A percentile compares a stretch with the other conserved stretches of the same genome.
Conservation (phyloP, 1,140 invertebrate species). For the Calliphora vicina region DNA sequence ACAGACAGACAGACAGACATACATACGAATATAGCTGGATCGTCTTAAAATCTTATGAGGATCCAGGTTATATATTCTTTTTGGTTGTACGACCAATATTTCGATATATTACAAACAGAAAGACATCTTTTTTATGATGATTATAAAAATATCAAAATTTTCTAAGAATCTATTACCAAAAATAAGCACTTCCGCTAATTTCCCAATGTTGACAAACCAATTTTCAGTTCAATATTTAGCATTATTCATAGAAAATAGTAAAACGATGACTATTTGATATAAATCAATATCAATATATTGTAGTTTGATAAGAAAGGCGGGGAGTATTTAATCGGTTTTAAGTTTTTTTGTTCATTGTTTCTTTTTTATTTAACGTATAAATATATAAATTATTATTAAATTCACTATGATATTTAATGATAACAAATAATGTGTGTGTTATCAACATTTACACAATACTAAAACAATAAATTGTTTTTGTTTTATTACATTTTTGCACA, state of each 20-base stretch:
- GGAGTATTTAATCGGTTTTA: not conserved
- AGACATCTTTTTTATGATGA: too few relatives aligned
- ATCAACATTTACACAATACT: not conserved
- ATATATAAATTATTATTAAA: not conserved
- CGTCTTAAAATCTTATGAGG: too few relatives aligned
- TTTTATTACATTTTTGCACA: not conserved
- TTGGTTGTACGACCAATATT: too few relatives aligned
- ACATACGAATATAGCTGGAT: too few relatives aligned
- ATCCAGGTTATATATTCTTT: too few relatives aligned
- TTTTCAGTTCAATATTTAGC: too few relatives aligned
- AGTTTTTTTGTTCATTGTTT: not conserved
- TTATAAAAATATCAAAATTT: too few relatives aligned
- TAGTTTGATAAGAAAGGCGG: not conserved
- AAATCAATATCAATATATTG: not conserved
- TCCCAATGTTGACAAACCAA: too few relatives aligned
- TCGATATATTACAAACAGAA: too few relatives aligned
- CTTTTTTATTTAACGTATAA: not conserved
- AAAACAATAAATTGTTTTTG: not conserved
- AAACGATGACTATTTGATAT: not conserved
- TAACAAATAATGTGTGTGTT: not conserved
- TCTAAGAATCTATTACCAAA: too few relatives aligned
- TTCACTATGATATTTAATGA: not conserved
- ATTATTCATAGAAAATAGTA: not conserved
- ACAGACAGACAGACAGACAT: too few relatives aligned
- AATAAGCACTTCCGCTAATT: too few relatives aligned